These are phyloP conservation scores for Polyommatus iphigenia DNA, from an alignment of 2,888 invertebrate genomes.

Conservation along the genomic window DNA sequence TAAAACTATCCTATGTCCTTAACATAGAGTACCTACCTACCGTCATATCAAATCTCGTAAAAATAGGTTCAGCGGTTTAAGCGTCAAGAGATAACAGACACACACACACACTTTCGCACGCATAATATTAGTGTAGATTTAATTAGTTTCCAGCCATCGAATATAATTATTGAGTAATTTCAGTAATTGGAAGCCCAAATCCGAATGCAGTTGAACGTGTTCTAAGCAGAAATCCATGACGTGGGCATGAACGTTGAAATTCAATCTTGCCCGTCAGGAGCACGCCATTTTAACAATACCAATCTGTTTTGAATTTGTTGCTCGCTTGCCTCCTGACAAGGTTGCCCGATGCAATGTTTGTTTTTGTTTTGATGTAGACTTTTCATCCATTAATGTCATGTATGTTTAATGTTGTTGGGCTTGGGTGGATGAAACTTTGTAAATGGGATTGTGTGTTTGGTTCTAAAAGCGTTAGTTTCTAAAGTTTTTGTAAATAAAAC, in stretches of 20 bases:
- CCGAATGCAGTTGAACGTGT: background rate
- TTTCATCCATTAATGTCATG: background rate
- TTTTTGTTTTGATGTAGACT: background rate
- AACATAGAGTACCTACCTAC: no score
- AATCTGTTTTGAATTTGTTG: slow-evolving; percentile 31
- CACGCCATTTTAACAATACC: slow-evolving; percentile 35
- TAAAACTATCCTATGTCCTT: no score
- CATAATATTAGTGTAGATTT: background rate
- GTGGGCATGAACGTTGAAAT: slow-evolving; percentile 36
- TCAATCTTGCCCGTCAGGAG: slow-evolving; percentile 39
- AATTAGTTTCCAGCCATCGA: background rate
- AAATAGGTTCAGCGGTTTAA: no score
- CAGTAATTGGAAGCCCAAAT: background rate
- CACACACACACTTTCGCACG: background rate
- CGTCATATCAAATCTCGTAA: no score
- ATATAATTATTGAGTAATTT: background rate
- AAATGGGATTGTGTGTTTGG: no score
- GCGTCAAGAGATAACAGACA: no score
- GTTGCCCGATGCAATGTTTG: background rate
- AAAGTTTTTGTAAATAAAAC: no score
- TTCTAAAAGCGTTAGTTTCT: no score
- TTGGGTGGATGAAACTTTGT: background rate
- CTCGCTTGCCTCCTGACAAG: background rate
- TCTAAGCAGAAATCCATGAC: background rate
- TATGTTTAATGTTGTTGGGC: background rate